phyloP scores from a whole-genome alignment of 2,113 vertebrate genomes.

The Naja naja region DNA sequence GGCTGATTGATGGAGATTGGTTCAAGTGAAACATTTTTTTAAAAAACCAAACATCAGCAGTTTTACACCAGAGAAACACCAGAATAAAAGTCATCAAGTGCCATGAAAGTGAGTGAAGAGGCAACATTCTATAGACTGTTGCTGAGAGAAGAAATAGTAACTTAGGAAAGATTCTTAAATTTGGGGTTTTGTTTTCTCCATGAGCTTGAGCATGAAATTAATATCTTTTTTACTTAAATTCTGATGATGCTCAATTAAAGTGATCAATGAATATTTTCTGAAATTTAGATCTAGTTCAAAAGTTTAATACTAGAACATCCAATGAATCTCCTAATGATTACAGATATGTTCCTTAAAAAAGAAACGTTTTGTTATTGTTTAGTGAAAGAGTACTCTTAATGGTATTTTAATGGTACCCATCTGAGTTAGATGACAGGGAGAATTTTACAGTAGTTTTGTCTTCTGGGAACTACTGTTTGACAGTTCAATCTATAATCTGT shows the following conservation, averaged over 20 bases:
- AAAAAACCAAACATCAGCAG: conserved; percentile 11
- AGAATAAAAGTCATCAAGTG: conserved; percentile 16
- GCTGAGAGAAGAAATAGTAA: conserved; percentile 25
- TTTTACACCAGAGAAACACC: conserved; percentile 34
- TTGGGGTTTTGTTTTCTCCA: conserved; percentile 1
- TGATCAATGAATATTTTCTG: neutral
- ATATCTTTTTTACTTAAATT: neutral
- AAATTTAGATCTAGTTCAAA: neutral
- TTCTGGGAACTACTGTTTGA: neutral
- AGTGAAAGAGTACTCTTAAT: neutral
- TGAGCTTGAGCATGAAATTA: neutral
- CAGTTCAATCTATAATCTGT: neutral
- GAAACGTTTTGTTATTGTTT: neutral
- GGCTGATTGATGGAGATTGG: conserved; percentile 7
- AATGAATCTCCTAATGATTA: neutral
- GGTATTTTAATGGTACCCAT: neutral
- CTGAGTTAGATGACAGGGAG: neutral
- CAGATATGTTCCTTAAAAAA: neutral
- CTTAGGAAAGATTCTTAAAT: conserved; percentile 1
- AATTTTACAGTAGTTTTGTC: neutral
- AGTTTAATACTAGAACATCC: neutral
- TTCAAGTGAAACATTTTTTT: conserved; percentile 29
- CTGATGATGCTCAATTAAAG: neutral
- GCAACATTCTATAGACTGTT: conserved; percentile 29
- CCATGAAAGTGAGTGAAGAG: conserved; percentile 28